These are phyloP conservation scores for Smithornis capensis DNA, from an alignment of 2,113 vertebrate genomes.

Conservation along the genomic window DNA sequence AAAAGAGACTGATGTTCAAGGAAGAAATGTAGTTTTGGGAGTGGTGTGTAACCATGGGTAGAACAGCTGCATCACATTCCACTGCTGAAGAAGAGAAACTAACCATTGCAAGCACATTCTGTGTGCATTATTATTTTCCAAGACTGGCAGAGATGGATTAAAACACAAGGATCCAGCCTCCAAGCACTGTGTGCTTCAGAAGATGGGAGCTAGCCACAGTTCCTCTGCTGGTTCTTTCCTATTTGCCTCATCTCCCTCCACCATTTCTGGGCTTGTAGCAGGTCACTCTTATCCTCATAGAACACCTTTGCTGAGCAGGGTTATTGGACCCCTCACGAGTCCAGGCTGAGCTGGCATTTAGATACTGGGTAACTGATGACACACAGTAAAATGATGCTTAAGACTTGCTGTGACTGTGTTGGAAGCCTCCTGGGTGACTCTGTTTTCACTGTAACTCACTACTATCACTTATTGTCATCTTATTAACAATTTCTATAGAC, in stretches of 20 bases:
- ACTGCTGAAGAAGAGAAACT: not conserved
- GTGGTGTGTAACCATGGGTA: not conserved
- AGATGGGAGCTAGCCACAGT: not conserved
- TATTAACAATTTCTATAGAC: not conserved
- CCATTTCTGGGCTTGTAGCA: not conserved
- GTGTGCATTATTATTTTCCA: not conserved
- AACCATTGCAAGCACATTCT: not conserved
- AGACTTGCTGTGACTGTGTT: not conserved
- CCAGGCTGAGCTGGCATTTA: not conserved
- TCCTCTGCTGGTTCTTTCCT: not conserved
- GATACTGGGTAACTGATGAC: not conserved
- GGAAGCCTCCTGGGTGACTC: not conserved
- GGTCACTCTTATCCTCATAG: not conserved
- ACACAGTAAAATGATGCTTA: not conserved
- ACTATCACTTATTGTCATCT: not conserved
- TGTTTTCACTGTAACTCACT: not conserved
- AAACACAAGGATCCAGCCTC: not conserved
- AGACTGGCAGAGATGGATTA: not conserved
- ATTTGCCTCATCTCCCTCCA: not conserved
- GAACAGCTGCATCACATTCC: not conserved
- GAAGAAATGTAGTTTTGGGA: not conserved
- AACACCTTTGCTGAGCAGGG: not conserved
- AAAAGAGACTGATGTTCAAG: not conserved
- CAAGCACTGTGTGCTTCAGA: fast-evolving
- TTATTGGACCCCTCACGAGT: not conserved